phyloP scores from a whole-genome alignment of 2,797 vertebrate species.

The Pitangus sulphuratus region DNA sequence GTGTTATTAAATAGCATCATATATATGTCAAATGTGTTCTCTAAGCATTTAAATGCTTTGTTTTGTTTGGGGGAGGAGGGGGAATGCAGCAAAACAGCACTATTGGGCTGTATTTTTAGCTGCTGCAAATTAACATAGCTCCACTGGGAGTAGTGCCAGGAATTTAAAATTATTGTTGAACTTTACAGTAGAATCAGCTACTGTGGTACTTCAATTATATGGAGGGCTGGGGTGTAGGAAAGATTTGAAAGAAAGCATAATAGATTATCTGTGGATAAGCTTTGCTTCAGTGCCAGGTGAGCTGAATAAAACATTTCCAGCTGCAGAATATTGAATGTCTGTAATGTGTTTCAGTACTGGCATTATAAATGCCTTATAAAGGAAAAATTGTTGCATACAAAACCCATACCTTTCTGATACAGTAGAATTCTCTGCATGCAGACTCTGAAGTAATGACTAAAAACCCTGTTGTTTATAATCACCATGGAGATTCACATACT shows the following conservation, averaged over 20 bases:
- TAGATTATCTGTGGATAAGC: conserved; percentile 8
- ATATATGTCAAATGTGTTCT: conserved; percentile 6
- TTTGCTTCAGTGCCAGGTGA: conserved; percentile 11
- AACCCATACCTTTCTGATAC: neutral
- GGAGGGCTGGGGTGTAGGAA: neutral
- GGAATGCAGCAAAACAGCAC: neutral
- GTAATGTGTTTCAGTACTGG: neutral
- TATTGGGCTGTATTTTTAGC: conserved; percentile 55
- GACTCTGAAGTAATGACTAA: neutral
- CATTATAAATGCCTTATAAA: neutral
- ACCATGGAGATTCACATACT: neutral
- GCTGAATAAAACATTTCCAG: conserved; percentile 5
- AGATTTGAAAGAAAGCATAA: conserved; percentile 24
- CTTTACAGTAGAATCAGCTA: conserved; percentile 44
- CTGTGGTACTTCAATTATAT: conserved; percentile 4
- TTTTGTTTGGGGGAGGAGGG: conserved; percentile 37
- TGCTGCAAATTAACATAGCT: conserved; percentile 50
- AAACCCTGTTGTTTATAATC: neutral
- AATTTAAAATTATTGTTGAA: conserved; percentile 56
- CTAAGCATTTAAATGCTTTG: conserved; percentile 26
- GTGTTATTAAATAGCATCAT: conserved; percentile 12
- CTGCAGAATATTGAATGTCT: neutral
- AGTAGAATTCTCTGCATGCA: neutral
- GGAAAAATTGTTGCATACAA: neutral
- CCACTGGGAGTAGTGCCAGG: conserved; percentile 50